Base-by-base conservation (phyloP, 2,113 vertebrate species). In the Channa argus region DNA sequence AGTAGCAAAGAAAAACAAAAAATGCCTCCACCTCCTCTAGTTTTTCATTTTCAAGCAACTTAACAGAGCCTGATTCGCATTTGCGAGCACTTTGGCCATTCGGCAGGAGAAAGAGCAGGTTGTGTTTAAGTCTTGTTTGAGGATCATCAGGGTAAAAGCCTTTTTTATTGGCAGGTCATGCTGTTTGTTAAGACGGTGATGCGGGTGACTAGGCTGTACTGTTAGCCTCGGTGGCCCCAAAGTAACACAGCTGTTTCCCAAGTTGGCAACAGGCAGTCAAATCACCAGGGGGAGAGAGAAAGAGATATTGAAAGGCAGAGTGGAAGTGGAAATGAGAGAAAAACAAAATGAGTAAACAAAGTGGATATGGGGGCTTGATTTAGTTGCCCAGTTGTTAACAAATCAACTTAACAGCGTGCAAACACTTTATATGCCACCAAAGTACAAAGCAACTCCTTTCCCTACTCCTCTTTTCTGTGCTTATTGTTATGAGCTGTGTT, bases 151-250 rank as follows among this genome's bases (percentile, higher is more conserved):
- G 88, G 89, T 94, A 93, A 93, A 92, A 94, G 93, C 92, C 89
- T 93, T 94, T 94, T 94, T 93, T 94, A 94, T 95, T 94, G 91
- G 91, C 85, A 85, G 86, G 91, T 91, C 89, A 90, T 83, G 87
- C 69, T 58, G 74, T 91, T 92, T 91, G 86, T 93, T 93, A 92
- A 90, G 82, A 83, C 0, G 5, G 63, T 76, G 80, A 71, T 15
- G 77, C 65, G 71, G 86, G 87, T 85, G 79, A 86, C 80, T 68
- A 70, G 81, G 72, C 80, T 76, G 69, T 72, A 71, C 71, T 59
- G 86, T 84, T 87, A 88, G 82, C 84, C 78, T 52, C 47, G 1
- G 64, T 65, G 81, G 63, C 73, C 73, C 69, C 56, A 0, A 71
- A 74, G 74, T 65, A 82, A 79, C 70, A 84, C 66, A 52, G 83